Evolutionary conservation across 2,888 invertebrate genomes (phyloP), one percentile per base, ranked within the genome.

Genomic region (Andrena flavipes): DNA sequence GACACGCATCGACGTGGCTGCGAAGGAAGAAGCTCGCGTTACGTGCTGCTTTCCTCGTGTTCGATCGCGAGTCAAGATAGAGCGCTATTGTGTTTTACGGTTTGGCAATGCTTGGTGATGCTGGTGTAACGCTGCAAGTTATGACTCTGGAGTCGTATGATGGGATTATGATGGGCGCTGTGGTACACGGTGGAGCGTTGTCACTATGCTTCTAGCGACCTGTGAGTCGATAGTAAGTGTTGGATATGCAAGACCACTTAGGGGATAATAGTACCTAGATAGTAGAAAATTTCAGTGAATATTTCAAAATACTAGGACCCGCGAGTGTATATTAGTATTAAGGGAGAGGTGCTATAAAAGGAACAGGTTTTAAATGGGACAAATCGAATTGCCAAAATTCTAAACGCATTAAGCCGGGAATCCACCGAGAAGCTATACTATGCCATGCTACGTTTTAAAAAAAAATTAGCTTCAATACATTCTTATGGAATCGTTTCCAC

Each of bases 11-110:
- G 73, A 65, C 59, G 59, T 73, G 73, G 56, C 56, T 64, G 59
- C 48, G 49, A 20, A 76, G 76, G 76, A 76, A 76, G 72, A 72
- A 76, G 72, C 72, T 59, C 72, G 72, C 48, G 76, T 76, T 63
- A 64, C 76, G 56, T 72, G 76, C 72, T 26, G 64, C 48, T 64
- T 64, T 72, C 56, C 48, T 64, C 65, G 77, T 65, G 65, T 42
- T 54, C n/a, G 78, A 73, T 73, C 73, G 74, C 65, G 51, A 33
- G 4, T 16, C 3, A n/a, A 67, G 78, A 78, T 78, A 78, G 42
- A 62, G 51, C 7, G 26, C 33, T 20, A 69, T 71, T 35, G 73
- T 76, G 26, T 26, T 68, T 51, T 16, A 56, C 54, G 48, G 65
- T 79, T 79, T 60, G 68, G 68, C 76, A 78, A 73, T 63, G 26